Conservation (phyloP, 1,140 invertebrate species). For the Eriosoma lanigerum region DNA sequence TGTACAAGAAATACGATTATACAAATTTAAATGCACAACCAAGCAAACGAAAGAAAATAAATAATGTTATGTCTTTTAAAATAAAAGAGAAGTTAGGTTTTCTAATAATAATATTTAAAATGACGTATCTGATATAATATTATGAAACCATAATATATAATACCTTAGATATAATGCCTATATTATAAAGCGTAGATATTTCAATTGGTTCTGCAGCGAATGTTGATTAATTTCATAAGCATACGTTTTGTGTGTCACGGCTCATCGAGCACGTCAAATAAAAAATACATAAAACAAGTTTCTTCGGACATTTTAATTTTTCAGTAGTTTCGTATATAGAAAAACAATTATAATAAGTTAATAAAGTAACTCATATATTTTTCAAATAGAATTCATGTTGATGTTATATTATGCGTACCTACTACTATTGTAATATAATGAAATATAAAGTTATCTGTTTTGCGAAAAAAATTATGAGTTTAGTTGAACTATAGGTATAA, state of each 20-base stretch:
- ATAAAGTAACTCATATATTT: not conserved
- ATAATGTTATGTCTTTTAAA: too few relatives aligned
- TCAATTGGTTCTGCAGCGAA: slow-evolving; percentile 5
- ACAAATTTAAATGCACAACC: not conserved
- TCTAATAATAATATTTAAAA: not conserved
- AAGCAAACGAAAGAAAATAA: too few relatives aligned
- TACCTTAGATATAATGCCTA: not conserved
- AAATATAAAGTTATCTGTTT: not conserved
- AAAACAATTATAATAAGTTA: not conserved
- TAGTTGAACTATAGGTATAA: too few relatives aligned
- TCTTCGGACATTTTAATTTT: slow-evolving; percentile 12
- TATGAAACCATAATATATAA: not conserved
- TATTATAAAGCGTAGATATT: not conserved
- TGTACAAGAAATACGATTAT: too few relatives aligned
- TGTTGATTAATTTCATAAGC: slow-evolving; percentile 9
- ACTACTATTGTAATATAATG: not conserved
- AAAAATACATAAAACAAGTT: slow-evolving; percentile 19
- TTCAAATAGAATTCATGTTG: not conserved
- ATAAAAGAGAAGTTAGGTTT: not conserved
- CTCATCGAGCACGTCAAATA: not conserved
- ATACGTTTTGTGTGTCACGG: not conserved
- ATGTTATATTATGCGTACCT: not conserved
- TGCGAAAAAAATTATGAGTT: too few relatives aligned
- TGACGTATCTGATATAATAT: not conserved
- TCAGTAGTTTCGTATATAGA: not conserved